Percentiles rank a stretch among this genome's conserved stretches.
These are phyloP conservation scores for Pipra filicauda DNA, from an alignment of 2,113 vertebrate genomes.

Conservation along the genomic window DNA sequence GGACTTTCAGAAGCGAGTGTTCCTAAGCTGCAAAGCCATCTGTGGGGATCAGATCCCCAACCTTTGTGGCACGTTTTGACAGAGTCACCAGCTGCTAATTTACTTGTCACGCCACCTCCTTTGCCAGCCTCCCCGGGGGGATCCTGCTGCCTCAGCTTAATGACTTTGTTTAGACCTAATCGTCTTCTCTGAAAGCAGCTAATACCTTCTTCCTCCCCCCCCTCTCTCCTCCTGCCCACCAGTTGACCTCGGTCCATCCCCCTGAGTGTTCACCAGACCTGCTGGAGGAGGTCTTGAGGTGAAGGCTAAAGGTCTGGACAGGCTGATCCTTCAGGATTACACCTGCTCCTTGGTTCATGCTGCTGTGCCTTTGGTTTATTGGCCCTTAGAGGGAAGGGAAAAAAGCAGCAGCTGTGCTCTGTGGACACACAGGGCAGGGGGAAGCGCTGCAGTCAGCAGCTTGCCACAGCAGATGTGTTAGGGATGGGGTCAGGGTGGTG, in stretches of 20 bases:
- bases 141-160: constrained; percentile 8
- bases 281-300: neutral
- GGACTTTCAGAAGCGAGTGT: neutral
- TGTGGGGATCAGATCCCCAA: neutral
- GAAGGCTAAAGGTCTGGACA: neutral
- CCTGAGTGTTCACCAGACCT: neutral
- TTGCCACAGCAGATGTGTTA: neutral
- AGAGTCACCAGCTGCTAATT: neutral
- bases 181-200: neutral
- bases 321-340: neutral
- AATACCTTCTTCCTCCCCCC: neutral
- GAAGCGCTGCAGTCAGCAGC: neutral
- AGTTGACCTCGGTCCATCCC: neutral
- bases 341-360: neutral
- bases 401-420: neutral
- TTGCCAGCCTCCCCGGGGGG: neutral
- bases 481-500: neutral
- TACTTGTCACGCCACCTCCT: neutral
- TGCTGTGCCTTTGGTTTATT: neutral
- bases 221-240: neutral
- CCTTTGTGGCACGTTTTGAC: rapidly evolving
- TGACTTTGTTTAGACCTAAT: neutral
- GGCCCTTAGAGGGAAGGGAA: neutral
- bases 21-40: neutral
- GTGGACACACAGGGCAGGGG: neutral